These are phyloP conservation scores for Eudemis profundana DNA, from an alignment of 2,888 invertebrate species.

Conservation along the genomic window DNA sequence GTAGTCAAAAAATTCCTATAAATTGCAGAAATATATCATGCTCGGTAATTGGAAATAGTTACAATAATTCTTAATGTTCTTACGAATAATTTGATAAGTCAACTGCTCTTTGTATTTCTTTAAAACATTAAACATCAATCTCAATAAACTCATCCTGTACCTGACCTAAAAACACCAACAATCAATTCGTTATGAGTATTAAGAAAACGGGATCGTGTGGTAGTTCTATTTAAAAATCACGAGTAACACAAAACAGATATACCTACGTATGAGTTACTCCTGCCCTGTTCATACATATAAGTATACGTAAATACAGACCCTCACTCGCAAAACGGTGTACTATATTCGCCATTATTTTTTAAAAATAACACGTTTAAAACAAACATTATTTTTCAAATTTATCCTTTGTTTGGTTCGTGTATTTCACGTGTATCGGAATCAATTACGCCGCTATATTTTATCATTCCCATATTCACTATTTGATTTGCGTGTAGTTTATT, in stretches of 20 bases:
- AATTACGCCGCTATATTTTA: not conserved
- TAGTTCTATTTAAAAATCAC: conserved; percentile 42
- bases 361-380: not conserved
- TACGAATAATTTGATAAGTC: too few species aligned
- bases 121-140: not conserved
- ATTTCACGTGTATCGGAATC: not conserved
- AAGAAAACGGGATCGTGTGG: conserved; percentile 43
- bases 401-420: too few species aligned
- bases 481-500: conserved; percentile 63
- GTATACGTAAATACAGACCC: conserved; percentile 24
- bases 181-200: conserved; percentile 43
- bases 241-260: conserved; percentile 43
- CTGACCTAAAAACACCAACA: conserved; percentile 42
- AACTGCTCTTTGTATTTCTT: too few species aligned
- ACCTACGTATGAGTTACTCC: conserved; percentile 35
- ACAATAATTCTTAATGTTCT: too few species aligned
- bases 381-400: too few species aligned
- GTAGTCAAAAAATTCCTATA: too few species aligned
- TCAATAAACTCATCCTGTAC: conserved; percentile 20
- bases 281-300: conserved; percentile 17
- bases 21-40: too few species aligned
- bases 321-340: not conserved
- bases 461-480: conserved; percentile 50
- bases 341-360: not conserved
- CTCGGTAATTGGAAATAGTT: too few species aligned